phyloP scores from a whole-genome alignment of 1,140 invertebrate species.

The Drosophila virilis region DNA sequence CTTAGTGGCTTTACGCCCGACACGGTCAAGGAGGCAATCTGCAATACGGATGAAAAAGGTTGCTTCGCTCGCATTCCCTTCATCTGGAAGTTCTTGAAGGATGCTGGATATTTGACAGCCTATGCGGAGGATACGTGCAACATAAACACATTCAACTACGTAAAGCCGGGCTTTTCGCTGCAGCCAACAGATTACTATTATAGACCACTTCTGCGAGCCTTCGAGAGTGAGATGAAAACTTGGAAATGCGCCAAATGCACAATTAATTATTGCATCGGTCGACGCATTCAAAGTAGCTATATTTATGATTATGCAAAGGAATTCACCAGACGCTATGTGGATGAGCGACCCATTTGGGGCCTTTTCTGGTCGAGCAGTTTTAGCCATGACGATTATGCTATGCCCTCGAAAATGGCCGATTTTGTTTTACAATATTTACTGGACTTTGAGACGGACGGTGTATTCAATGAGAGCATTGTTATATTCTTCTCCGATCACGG shows the following conservation, averaged over 20 bases:
- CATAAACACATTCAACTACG: constrained; percentile 92
- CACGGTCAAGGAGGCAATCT: constrained; percentile 84
- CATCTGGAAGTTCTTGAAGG: constrained; percentile 90
- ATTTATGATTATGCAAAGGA: constrained; percentile 86
- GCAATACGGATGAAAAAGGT: constrained; percentile 84
- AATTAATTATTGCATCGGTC: constrained; percentile 85
- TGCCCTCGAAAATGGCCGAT: constrained; percentile 88
- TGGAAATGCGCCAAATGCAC: constrained; percentile 46
- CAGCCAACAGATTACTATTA: constrained; percentile 93
- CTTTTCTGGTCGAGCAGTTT: constrained; percentile 92
- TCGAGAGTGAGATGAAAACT: constrained; percentile 74
- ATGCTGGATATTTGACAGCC: constrained; percentile 90
- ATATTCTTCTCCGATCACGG: constrained; percentile 97
- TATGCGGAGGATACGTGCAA: constrained; percentile 90
- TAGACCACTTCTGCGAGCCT: constrained; percentile 88
- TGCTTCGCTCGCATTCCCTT: constrained; percentile 88
- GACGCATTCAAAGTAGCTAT: constrained; percentile 86
- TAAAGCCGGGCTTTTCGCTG: constrained; percentile 90
- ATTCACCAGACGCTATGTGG: constrained; percentile 84
- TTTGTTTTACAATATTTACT: constrained; percentile 86
- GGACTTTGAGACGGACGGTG: constrained; percentile 85
- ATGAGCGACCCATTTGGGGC: constrained; percentile 87
- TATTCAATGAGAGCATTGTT: constrained; percentile 89
- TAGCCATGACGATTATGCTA: constrained; percentile 89
- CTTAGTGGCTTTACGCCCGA: constrained; percentile 87